Evolutionary conservation across 2,797 vertebrate genomes (phyloP).

Genomic region (Leptodactylus fallax): DNA sequence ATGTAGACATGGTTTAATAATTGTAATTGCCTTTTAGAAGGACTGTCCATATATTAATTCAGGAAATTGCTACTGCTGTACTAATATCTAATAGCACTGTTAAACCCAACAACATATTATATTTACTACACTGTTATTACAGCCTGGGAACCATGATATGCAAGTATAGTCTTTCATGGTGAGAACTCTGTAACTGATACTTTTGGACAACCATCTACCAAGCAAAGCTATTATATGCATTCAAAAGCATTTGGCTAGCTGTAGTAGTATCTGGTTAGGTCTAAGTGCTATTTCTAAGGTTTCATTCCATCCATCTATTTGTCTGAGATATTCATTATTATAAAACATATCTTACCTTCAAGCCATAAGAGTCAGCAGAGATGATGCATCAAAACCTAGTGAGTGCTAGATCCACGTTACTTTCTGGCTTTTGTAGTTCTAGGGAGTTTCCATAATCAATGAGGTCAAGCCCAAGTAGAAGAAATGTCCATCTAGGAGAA

Average conservation of each 20-base stretch:
- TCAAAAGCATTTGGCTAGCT: neutral
- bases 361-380: constrained; percentile 57
- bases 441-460: constrained; percentile 43
- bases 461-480: neutral
- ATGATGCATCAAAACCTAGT: neutral
- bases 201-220: too few relatives aligned
- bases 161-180: too few relatives aligned
- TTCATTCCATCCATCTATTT: neutral
- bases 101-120: too few relatives aligned
- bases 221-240: neutral
- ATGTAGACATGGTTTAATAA: too few relatives aligned
- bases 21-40: too few relatives aligned
- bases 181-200: too few relatives aligned
- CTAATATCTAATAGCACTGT: too few relatives aligned
- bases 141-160: too few relatives aligned
- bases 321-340: neutral
- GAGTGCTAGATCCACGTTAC: constrained; percentile 49
- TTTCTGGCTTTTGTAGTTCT: constrained; percentile 27
- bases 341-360: constrained; percentile 57
- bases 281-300: neutral
- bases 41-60: too few relatives aligned
- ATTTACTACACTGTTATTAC: too few relatives aligned
- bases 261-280: too few relatives aligned
- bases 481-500: neutral
- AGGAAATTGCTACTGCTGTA: too few relatives aligned